Percentiles rank a stretch among this genome's conserved stretches.
Conservation (phyloP, 2,888 invertebrate species). For the Macrophya alboannulata region DNA sequence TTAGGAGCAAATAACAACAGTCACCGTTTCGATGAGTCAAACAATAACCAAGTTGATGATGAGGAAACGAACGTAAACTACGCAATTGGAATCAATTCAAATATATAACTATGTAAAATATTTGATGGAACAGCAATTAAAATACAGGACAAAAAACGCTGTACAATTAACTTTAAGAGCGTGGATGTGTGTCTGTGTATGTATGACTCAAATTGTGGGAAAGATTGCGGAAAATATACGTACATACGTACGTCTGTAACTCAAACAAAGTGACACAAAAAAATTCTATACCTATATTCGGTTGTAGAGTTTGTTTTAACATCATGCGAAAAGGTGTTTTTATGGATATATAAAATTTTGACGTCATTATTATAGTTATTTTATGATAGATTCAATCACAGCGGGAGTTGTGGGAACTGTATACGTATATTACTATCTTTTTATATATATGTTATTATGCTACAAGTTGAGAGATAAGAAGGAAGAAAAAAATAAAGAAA, state of each 20-base stretch:
- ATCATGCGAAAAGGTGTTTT: not conserved
- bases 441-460: conserved; percentile 10
- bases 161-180: not conserved
- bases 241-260: not conserved
- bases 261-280: not conserved
- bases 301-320: not conserved
- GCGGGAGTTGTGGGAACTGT: too few species aligned
- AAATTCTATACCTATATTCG: not conserved
- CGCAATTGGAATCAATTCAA: not conserved
- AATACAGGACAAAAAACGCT: not conserved
- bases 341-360: not conserved
- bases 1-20: too few species aligned
- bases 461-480: not conserved
- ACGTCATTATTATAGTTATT: conserved; percentile 1
- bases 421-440: not conserved
- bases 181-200: not conserved
- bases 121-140: not conserved
- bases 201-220: not conserved
- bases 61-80: not conserved
- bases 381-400: not conserved
- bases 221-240: not conserved
- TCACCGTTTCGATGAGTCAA: too few species aligned
- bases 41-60: not conserved
- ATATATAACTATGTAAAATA: not conserved
- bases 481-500: not conserved